phyloP scores from a whole-genome alignment of 2,888 invertebrate genomes.

The Pteria penguin region DNA sequence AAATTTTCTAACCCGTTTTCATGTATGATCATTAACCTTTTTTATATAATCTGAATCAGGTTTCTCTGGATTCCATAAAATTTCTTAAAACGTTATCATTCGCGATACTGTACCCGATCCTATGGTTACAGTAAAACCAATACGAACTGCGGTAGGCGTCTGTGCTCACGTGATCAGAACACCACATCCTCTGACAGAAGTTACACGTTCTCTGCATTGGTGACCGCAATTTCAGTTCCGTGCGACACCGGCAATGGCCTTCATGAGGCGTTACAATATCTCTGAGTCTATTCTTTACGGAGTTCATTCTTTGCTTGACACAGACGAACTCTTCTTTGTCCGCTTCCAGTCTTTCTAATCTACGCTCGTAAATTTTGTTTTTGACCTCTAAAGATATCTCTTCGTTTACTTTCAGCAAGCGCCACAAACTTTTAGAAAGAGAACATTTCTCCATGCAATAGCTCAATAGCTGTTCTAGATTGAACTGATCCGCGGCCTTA shows the following conservation, averaged over 20 bases:
- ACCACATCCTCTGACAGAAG: constrained; percentile 56
- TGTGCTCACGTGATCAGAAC: constrained; percentile 57
- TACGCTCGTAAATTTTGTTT: constrained; percentile 46
- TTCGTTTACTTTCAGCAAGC: constrained; percentile 36
- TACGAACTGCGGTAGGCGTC: constrained; percentile 59
- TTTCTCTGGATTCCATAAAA: constrained; percentile 48
- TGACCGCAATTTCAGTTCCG: constrained; percentile 56
- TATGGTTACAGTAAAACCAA: constrained; percentile 60
- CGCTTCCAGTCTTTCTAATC: constrained; percentile 46
- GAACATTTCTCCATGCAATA: constrained; percentile 39
- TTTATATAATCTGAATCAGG: no score
- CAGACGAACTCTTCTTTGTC: constrained; percentile 40
- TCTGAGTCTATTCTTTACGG: constrained; percentile 49
- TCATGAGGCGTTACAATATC: constrained; percentile 58
- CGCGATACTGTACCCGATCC: constrained; percentile 55
- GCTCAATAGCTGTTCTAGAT: constrained; percentile 13
- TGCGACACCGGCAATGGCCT: constrained; percentile 57
- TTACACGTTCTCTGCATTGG: constrained; percentile 53
- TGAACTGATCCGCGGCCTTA: constrained; percentile 34
- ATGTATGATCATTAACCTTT: no score
- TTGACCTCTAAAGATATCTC: constrained; percentile 46
- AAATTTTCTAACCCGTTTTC: no score
- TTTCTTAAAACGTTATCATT: constrained; percentile 53
- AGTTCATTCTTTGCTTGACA: constrained; percentile 44
- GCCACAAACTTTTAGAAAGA: constrained; percentile 34